Evolutionary conservation across 2,888 invertebrate species (phyloP).

Genomic region (Patella pellucida): DNA sequence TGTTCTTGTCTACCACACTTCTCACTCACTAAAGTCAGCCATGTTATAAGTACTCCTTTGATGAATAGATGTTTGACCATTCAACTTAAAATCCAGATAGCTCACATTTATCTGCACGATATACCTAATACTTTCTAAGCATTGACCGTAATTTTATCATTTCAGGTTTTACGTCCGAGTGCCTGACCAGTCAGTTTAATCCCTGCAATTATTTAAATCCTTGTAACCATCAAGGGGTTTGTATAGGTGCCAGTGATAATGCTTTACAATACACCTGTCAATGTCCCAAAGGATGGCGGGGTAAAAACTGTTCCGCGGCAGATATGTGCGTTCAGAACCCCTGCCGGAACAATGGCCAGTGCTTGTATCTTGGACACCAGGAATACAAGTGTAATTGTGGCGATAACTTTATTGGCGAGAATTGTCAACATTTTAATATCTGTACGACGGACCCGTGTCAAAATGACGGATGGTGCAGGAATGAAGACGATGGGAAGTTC

Average conservation of each 20-base stretch:
- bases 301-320: conserved; percentile 49
- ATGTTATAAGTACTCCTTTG: no score
- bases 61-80: no score
- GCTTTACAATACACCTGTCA: conserved; percentile 46
- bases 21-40: no score
- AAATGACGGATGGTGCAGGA: conserved; percentile 49
- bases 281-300: conserved; percentile 49
- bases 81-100: no score
- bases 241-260: conserved; percentile 38
- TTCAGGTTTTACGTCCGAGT: conserved; percentile 31
- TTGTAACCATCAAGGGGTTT: conserved; percentile 45
- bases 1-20: neutral
- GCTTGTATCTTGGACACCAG: conserved; percentile 38
- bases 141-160: neutral
- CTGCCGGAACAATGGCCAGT: conserved; percentile 52
- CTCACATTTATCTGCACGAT: no score
- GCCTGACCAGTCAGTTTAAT: conserved; percentile 27
- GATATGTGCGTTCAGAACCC: conserved; percentile 45
- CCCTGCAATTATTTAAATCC: conserved; percentile 51
- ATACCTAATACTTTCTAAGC: no score
- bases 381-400: conserved; percentile 50
- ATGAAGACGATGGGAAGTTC: conserved; percentile 39
- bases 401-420: conserved; percentile 37
- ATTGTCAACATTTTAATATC: conserved; percentile 44
- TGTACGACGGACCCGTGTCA: conserved; percentile 44